phyloP scores from a whole-genome alignment of 1,140 invertebrate species.

The Neuroterus valhalla region DNA sequence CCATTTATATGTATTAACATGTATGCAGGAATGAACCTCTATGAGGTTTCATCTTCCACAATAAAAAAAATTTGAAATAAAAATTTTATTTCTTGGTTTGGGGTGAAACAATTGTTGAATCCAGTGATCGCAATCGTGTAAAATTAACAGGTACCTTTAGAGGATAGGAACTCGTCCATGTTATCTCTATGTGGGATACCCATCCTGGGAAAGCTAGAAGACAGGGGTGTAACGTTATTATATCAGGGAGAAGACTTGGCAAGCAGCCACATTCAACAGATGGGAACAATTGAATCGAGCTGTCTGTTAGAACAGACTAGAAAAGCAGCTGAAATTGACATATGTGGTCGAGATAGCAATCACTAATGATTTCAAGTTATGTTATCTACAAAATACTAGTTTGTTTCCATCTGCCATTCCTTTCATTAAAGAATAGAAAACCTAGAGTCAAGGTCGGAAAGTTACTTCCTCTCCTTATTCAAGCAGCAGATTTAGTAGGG shows the following conservation, averaged over 20 bases:
- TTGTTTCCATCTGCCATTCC: no score
- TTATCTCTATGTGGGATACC: slow-evolving; percentile 18
- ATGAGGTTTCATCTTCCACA: no score
- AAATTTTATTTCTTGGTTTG: no score
- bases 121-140: neutral
- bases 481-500: no score
- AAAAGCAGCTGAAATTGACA: slow-evolving; percentile 25
- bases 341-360: slow-evolving; percentile 11
- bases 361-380: neutral
- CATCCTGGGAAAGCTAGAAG: slow-evolving; percentile 21
- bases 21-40: no score
- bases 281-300: slow-evolving; percentile 58
- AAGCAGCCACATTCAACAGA: slow-evolving; percentile 58
- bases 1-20: no score
- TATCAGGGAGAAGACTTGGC: slow-evolving; percentile 50
- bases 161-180: neutral
- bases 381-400: neutral
- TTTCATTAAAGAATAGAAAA: no score
- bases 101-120: neutral
- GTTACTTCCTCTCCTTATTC: no score
- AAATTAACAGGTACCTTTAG: neutral
- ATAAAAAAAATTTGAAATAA: no score
- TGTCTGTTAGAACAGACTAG: slow-evolving; percentile 41
- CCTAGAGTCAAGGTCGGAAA: no score
- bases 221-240: slow-evolving; percentile 56